phyloP scores from a whole-genome alignment of 2,113 vertebrate genomes.

The Ailuropoda melanoleuca region DNA sequence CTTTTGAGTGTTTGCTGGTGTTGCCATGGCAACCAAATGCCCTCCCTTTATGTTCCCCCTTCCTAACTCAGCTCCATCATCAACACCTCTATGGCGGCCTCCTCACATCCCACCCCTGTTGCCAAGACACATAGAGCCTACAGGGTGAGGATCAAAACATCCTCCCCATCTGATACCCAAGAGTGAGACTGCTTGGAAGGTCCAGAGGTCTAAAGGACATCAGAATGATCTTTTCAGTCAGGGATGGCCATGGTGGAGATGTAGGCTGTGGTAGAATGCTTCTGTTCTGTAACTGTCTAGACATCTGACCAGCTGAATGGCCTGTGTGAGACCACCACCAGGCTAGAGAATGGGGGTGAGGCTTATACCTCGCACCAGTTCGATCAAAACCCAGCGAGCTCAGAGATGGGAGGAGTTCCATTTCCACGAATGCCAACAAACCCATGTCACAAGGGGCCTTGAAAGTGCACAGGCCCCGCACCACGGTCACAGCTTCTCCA shows the following conservation, averaged over 20 bases:
- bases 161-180: background rate
- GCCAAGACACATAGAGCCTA: slow-evolving; percentile 43
- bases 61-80: slow-evolving; percentile 45
- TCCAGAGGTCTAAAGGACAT: background rate
- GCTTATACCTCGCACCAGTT: background rate
- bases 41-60: slow-evolving; percentile 1
- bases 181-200: background rate
- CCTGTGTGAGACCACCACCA: background rate
- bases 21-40: slow-evolving; percentile 43
- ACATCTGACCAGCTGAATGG: background rate
- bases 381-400: background rate
- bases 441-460: background rate
- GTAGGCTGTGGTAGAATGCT: background rate
- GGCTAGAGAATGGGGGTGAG: background rate
- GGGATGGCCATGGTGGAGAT: background rate
- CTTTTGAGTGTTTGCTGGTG: slow-evolving; percentile 54
- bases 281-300: background rate
- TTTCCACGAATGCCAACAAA: background rate
- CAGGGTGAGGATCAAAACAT: background rate
- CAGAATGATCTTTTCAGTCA: background rate
- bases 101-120: background rate
- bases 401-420: background rate
- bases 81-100: slow-evolving; percentile 37
- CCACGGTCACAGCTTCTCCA: fast-evolving
- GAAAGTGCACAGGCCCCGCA: too few species aligned